phyloP scores from a whole-genome alignment of 2,797 vertebrate genomes.

The Zenarchopterus dispar region DNA sequence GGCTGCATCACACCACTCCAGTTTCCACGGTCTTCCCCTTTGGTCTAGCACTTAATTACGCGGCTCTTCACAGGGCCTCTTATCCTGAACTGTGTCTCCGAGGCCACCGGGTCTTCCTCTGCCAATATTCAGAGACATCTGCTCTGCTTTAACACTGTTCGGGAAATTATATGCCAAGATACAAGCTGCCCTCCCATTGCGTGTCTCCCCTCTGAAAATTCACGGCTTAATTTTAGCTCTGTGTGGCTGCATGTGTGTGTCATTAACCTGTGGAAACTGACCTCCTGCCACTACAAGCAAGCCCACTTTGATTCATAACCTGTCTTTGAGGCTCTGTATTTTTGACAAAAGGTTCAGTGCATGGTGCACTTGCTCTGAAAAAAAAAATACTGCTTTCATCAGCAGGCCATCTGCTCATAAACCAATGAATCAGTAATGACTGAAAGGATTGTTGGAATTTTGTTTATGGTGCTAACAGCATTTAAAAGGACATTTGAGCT shows the following conservation, averaged over 20 bases:
- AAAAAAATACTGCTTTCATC: not conserved
- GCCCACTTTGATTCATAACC: slow-evolving; percentile 26
- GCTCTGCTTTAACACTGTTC: slow-evolving; percentile 66
- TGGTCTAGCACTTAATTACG: slow-evolving; percentile 57
- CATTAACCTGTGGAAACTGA: slow-evolving; percentile 40
- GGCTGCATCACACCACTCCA: slow-evolving; percentile 25
- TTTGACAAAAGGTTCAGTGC: slow-evolving; percentile 3
- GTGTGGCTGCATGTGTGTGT: slow-evolving; percentile 29
- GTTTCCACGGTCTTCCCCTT: slow-evolving; percentile 36
- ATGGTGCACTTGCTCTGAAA: not conserved
- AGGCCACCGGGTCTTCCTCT: slow-evolving; percentile 43
- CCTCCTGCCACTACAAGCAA: slow-evolving; percentile 35
- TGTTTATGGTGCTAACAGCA: slow-evolving; percentile 4
- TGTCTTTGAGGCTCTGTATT: not conserved
- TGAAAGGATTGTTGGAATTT: not conserved
- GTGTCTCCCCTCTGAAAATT: slow-evolving; percentile 71
- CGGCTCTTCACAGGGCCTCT: slow-evolving; percentile 45
- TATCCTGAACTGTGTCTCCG: slow-evolving; percentile 50
- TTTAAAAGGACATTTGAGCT: not conserved
- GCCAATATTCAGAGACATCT: slow-evolving; percentile 68
- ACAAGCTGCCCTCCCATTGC: slow-evolving; percentile 61
- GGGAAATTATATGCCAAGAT: slow-evolving; percentile 65
- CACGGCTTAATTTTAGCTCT: slow-evolving; percentile 60
- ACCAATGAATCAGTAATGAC: slow-evolving; percentile 4
- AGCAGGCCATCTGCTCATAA: not conserved